Conservation (phyloP, 2,888 invertebrate species). For the Drosophila borealis region DNA sequence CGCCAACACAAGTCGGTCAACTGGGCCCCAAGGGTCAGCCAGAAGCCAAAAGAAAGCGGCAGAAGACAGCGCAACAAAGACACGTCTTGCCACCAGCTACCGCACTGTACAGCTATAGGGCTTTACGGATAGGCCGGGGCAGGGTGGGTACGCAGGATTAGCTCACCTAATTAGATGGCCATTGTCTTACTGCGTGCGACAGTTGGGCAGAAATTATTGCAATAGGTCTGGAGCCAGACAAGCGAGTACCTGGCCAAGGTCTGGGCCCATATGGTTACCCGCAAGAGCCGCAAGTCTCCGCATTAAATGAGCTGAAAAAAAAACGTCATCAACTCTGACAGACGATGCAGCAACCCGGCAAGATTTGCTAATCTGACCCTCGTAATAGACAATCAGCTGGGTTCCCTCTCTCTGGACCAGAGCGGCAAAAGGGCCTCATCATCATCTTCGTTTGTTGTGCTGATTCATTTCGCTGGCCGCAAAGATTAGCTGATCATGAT, state of each 20-base stretch:
- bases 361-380: slow-evolving; percentile 54
- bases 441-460: slow-evolving; percentile 37
- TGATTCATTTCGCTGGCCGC: slow-evolving; percentile 65
- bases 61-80: slow-evolving; percentile 51
- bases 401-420: slow-evolving; percentile 8
- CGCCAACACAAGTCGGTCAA: slow-evolving; percentile 71
- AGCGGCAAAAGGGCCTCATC: slow-evolving; percentile 11
- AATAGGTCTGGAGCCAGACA: slow-evolving; percentile 31
- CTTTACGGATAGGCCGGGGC: slow-evolving; percentile 15
- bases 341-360: slow-evolving; percentile 33
- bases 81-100: slow-evolving; percentile 38
- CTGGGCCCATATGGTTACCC: slow-evolving; percentile 57
- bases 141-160: slow-evolving; percentile 15
- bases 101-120: slow-evolving; percentile 22
- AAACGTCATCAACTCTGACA: slow-evolving; percentile 57
- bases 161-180: slow-evolving; percentile 66
- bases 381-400: slow-evolving; percentile 40
- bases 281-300: slow-evolving; percentile 38
- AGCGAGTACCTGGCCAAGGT: slow-evolving; percentile 26
- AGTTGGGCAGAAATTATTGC: slow-evolving; percentile 60
- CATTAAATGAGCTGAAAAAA: slow-evolving; percentile 39
- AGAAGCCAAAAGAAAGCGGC: slow-evolving; percentile 57
- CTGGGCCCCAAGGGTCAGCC: slow-evolving; percentile 59
- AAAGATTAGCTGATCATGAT: slow-evolving; percentile 70
- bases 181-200: slow-evolving; percentile 66